A percentile compares a stretch with the other conserved stretches of the same genome.
Conservation (phyloP, 2,113 vertebrate genomes). For the Aythya baeri region DNA sequence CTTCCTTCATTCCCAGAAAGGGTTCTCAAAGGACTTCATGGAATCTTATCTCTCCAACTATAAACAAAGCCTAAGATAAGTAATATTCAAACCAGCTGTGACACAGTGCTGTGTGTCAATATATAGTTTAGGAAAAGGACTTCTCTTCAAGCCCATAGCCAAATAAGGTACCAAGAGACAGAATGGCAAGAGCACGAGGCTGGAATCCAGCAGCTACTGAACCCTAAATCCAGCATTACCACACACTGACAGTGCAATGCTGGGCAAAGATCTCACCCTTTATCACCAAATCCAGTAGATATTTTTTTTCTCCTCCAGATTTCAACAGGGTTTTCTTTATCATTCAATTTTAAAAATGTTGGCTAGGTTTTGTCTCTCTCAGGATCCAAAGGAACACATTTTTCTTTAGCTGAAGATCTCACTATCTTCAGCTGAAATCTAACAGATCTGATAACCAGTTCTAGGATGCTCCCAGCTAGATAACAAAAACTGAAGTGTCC, state of each 20-base stretch:
- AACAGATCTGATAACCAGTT: not conserved
- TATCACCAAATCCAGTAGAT: not conserved
- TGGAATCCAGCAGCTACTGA: not conserved
- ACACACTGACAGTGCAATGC: fast-evolving
- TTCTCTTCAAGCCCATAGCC: not conserved
- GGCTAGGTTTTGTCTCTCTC: not conserved
- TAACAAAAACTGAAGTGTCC: not conserved
- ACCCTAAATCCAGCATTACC: not conserved
- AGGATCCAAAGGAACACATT: not conserved
- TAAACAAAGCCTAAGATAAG: slow-evolving; percentile 5
- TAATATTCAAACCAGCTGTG: slow-evolving; percentile 8
- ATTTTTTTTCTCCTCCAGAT: not conserved
- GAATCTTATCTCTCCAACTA: not conserved
- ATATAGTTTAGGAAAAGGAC: not conserved
- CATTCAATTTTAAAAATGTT: not conserved
- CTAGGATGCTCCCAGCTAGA: not conserved
- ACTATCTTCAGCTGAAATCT: not conserved
- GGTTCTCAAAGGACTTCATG: not conserved
- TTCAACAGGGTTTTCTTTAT: not conserved
- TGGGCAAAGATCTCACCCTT: not conserved
- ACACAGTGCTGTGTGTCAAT: not conserved
- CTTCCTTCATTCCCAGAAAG: slow-evolving; percentile 16
- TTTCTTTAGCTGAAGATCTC: not conserved
- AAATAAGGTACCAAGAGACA: not conserved
- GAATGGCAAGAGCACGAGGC: not conserved